Percentiles rank a stretch among this genome's conserved stretches.
Evolutionary conservation across 2,797 vertebrate genomes (phyloP).

Genomic region (Gallinago solitaria): DNA sequence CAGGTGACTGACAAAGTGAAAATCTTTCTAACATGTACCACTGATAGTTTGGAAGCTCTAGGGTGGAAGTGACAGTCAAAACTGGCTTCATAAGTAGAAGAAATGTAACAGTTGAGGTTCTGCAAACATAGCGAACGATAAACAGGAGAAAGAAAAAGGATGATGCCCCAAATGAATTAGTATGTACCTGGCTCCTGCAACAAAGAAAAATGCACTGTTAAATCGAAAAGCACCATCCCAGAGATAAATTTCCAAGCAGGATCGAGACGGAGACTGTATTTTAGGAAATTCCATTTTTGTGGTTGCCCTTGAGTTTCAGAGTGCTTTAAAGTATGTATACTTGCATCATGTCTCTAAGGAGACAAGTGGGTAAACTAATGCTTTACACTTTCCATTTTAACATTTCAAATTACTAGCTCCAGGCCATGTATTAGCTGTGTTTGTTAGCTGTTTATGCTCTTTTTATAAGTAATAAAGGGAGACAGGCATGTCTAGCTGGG

Average conservation of each 20-base stretch:
- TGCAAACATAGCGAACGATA: background rate
- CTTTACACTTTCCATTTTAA: slow-evolving; percentile 4
- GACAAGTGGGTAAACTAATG: slow-evolving; percentile 14
- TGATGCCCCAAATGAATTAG: background rate
- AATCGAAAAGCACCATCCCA: background rate
- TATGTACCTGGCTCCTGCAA: background rate
- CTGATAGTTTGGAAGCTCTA: background rate
- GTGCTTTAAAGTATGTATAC: background rate
- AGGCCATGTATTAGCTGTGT: slow-evolving; percentile 10
- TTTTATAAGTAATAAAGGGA: slow-evolving; percentile 16
- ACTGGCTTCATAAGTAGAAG: background rate
- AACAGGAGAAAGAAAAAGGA: background rate
- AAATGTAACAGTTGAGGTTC: background rate
- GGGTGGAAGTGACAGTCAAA: background rate
- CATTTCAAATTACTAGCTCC: slow-evolving; percentile 38
- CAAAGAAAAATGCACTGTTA: background rate
- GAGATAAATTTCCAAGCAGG: background rate
- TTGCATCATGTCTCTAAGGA: slow-evolving; percentile 22
- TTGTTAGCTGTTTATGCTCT: slow-evolving; percentile 26
- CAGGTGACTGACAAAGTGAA: background rate
- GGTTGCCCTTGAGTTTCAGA: background rate
- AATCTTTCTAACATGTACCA: background rate
- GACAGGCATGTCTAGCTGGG: slow-evolving; percentile 1
- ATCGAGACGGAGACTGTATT: background rate
- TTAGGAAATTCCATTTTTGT: background rate